These are phyloP conservation scores for Cryptotis parvus DNA, from an alignment of 2,113 vertebrate genomes.

Conservation along the genomic window DNA sequence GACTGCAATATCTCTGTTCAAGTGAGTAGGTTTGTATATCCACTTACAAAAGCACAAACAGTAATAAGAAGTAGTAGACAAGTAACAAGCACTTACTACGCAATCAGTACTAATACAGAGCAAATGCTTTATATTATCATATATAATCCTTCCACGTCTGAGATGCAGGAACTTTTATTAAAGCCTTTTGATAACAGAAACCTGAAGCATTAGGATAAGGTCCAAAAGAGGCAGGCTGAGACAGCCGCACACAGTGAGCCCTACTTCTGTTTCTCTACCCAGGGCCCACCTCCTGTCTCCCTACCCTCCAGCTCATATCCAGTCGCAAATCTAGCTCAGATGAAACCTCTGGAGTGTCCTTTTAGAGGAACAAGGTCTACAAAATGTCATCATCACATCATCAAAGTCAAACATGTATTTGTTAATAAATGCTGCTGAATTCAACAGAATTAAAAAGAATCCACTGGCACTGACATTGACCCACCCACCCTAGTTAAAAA, in stretches of 20 bases:
- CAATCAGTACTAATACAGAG: neutral
- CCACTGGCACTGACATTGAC: neutral
- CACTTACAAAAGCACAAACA: neutral
- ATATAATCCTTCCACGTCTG: neutral
- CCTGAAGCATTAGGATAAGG: neutral
- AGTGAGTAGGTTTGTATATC: neutral
- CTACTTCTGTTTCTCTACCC: neutral
- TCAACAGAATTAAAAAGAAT: neutral
- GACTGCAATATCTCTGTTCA: constrained; percentile 14
- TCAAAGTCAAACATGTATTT: neutral
- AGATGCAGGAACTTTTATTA: neutral
- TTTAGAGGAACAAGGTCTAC: no score
- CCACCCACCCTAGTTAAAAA: neutral
- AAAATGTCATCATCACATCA: neutral
- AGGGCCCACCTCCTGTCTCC: neutral
- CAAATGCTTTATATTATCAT: neutral
- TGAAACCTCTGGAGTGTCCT: neutral
- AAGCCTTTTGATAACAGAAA: neutral
- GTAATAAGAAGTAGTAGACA: neutral
- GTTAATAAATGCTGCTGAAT: neutral
- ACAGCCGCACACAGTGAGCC: neutral
- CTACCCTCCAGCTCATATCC: neutral
- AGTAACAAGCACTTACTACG: neutral
- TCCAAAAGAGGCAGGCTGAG: neutral
- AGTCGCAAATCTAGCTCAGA: neutral